Evolutionary conservation across 2,113 vertebrate genomes (phyloP).

Genomic region (Perca fluviatilis): DNA sequence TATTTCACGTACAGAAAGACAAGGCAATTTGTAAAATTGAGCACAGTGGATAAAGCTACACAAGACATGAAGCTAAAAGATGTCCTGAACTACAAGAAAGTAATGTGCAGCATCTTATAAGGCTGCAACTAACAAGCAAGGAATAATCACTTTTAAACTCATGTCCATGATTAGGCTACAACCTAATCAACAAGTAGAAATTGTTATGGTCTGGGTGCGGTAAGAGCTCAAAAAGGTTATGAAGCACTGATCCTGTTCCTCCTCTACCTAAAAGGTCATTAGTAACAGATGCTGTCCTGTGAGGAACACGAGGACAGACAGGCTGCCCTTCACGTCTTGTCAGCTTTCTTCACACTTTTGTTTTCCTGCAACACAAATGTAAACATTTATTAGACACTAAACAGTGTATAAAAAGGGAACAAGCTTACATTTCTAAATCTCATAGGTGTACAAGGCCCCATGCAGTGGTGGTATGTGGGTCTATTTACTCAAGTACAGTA

Average conservation of each 20-base stretch:
- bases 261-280: neutral
- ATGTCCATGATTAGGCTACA: neutral
- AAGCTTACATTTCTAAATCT: neutral
- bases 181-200: too few species aligned
- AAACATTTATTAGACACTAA: neutral
- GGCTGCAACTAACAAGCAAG: too few species aligned
- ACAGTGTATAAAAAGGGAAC: too few species aligned
- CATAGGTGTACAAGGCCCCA: neutral
- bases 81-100: too few species aligned
- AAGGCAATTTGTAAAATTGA: too few species aligned
- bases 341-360: neutral
- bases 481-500: neutral
- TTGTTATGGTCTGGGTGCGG: neutral
- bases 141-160: neutral
- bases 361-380: constrained; percentile 1
- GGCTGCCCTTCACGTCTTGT: neutral
- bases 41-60: too few species aligned
- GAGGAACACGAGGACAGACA: neutral
- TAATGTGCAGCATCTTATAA: too few species aligned
- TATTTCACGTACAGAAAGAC: too few species aligned
- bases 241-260: neutral
- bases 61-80: too few species aligned
- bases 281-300: neutral
- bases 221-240: neutral
- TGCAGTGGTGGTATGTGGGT: neutral